Base-by-base conservation (phyloP, 2,888 invertebrate species). In the Cryptus armator region DNA sequence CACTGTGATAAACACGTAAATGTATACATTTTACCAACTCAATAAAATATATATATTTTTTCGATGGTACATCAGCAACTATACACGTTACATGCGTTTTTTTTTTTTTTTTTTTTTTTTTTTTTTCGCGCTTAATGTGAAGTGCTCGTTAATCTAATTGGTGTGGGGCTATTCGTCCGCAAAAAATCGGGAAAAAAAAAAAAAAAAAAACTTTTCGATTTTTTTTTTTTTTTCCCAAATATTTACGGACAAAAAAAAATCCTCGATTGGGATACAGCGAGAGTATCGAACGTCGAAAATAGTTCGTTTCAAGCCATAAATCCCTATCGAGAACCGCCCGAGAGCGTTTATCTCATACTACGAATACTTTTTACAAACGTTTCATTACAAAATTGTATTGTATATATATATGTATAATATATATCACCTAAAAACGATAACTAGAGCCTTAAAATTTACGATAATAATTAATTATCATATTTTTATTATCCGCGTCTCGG, bases 41-140 rank as follows among this genome's bases (percentile, higher is more conserved):
- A 91, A 91, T 90, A 89, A 90, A 91, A 89, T 90, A 91, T 89
- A 88, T 87, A 83, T 90, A 85, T 89, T 83, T 67, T 84, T 84
- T 79, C 83, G 83, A 87, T 84, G 86, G 78, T 87, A 84, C 86
- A 85, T 86, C 79, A 84, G 84, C 82, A 78, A 81, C 77, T 84
- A 84, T 81, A 76, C 48, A 72, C 59, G 46, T 74, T 68, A 56
- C 48, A 66, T 78, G 80, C 71, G 64, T 37, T 72, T 72, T 83
- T 19, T 16, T 76, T 70, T 70, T 29, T 43, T 77, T 76, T 70
- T 70, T 29, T 43, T 77, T 67, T 72, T 19, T 67, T 81, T 62
- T 56, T 78, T 67, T 71, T 37, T 75, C 66, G 70, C 81, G 72
- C 71, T 81, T 81, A 72, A 66, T 44, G 59, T 70, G 68, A 9